Evolutionary conservation across 2,888 invertebrate species (phyloP).

Genomic region (Ochropacha duplaris): DNA sequence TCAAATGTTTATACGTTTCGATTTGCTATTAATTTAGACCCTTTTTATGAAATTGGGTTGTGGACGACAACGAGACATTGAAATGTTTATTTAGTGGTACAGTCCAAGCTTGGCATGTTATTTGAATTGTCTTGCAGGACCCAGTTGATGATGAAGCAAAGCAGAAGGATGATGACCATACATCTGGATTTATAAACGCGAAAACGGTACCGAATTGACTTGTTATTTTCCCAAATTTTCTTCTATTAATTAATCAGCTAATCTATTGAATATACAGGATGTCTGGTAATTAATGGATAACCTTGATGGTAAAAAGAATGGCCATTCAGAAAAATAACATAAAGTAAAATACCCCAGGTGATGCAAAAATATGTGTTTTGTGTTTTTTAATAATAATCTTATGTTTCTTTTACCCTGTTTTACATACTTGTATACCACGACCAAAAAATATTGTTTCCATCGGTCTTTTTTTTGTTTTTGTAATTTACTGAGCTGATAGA

Average conservation of each 20-base stretch:
- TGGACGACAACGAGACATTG: slow-evolving; percentile 11
- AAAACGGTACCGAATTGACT: slow-evolving; percentile 53
- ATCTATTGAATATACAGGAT: no score
- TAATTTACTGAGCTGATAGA: no score
- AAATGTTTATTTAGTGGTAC: slow-evolving; percentile 7
- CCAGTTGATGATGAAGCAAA: slow-evolving; percentile 65
- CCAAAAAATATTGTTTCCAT: no score
- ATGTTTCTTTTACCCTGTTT: no score
- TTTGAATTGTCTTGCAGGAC: slow-evolving; percentile 71
- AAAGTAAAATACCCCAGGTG: no score
- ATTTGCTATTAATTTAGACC: background rate
- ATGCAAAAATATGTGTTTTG: no score
- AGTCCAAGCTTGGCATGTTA: slow-evolving; percentile 65
- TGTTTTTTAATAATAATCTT: no score
- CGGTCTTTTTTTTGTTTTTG: no score
- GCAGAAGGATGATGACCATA: slow-evolving; percentile 61
- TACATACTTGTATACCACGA: no score
- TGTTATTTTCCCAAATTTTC: background rate
- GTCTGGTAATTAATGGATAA: no score
- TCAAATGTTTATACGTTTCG: slow-evolving; percentile 5
- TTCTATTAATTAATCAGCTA: background rate
- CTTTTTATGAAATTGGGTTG: background rate
- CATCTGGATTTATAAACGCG: slow-evolving; percentile 45
- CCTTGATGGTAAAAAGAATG: no score
- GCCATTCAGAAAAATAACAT: no score